Base-by-base conservation (phyloP, 2,113 vertebrate species). In the Taxidea taxus region DNA sequence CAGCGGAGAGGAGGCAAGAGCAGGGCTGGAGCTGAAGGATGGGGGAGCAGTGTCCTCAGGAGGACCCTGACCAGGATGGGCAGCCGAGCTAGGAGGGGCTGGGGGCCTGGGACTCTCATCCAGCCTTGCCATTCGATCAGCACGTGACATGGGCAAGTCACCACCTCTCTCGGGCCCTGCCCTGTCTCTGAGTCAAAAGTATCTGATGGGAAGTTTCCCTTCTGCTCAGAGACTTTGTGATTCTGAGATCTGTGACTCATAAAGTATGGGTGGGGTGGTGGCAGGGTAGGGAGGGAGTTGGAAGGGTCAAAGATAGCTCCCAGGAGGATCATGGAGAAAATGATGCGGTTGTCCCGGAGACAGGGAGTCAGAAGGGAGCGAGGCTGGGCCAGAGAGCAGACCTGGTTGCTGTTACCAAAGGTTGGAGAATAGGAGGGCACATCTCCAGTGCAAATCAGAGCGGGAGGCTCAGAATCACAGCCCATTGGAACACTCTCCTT, bases 111-210 rank as follows among this genome's bases (percentile, higher is more conserved):
- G 29, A 51, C 70, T 66, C 64, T 8, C 4, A 15, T 16, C 81
- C 60, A 25, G 72, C 54, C 51, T 75, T 11, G 34, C 56, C 88
- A 1, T 39, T 21, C 20, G 44, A 20, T 47, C 0, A 0, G 51
- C 12, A 0, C 0, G 13, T 2, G 68, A 34, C 23, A 8, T 1
- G 31, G 60, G 51, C 74, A 4, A 1, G 25, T n/a, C 2, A 0
- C 72, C 6, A 0, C 20, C 70, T 54, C 9, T 27, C 27, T 39
- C 0, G 66, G 95, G 72, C 54, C 44, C 47, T 44, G 62, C 75
- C 25, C 58, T 18, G 9, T 27, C 42, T 77, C 56, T 88, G 91
- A 90, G 12, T 16, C 44, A 0, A 37, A 75, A 58, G 66, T 39
- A 78, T 16, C 23, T 13, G 62, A 42, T 4, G 21, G 94, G 86